A percentile compares a stretch with the other conserved stretches of the same genome.
Conservation (phyloP, 2,888 invertebrate species). For the Boloria selene region DNA sequence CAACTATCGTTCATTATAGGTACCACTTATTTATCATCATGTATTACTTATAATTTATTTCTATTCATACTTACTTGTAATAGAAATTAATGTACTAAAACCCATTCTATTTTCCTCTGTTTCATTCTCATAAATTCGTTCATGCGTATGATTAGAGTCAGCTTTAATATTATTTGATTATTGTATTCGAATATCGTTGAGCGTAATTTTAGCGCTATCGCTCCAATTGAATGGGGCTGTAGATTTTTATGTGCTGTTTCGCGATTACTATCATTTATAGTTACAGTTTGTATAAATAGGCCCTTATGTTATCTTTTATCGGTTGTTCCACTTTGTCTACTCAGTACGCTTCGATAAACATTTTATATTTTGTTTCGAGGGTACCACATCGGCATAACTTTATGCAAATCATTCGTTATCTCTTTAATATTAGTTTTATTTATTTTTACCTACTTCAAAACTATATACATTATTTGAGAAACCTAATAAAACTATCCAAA, state of each 20-base stretch:
- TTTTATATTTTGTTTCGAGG: slow-evolving; percentile 37
- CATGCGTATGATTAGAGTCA: slow-evolving; percentile 50
- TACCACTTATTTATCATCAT: neutral
- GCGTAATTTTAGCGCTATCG: slow-evolving; percentile 54
- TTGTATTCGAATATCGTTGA: slow-evolving; percentile 45
- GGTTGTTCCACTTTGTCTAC: slow-evolving; percentile 46
- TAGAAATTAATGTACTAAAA: slow-evolving; percentile 44
- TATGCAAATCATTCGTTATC: slow-evolving; percentile 20
- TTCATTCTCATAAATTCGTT: slow-evolving; percentile 34
- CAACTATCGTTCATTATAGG: neutral
- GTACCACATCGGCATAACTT: slow-evolving; percentile 7
- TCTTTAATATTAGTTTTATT: slow-evolving; percentile 9
- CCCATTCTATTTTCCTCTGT: slow-evolving; percentile 5
- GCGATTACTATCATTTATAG: slow-evolving; percentile 61
- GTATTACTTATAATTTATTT: slow-evolving; percentile 48
- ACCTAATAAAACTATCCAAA: neutral
- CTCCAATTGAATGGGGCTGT: slow-evolving; percentile 54
- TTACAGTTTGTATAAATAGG: slow-evolving; percentile 58
- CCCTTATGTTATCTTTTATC: slow-evolving; percentile 58
- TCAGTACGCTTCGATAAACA: slow-evolving; percentile 37
- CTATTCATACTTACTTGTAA: neutral
- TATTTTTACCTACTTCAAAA: slow-evolving; percentile 2
- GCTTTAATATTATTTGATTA: slow-evolving; percentile 49
- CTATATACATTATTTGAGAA: neutral
- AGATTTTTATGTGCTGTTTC: slow-evolving; percentile 61